Evolutionary conservation across 2,113 vertebrate genomes (phyloP), one percentile per base, ranked within the genome.

Genomic region (Cyrtonyx montezumae): DNA sequence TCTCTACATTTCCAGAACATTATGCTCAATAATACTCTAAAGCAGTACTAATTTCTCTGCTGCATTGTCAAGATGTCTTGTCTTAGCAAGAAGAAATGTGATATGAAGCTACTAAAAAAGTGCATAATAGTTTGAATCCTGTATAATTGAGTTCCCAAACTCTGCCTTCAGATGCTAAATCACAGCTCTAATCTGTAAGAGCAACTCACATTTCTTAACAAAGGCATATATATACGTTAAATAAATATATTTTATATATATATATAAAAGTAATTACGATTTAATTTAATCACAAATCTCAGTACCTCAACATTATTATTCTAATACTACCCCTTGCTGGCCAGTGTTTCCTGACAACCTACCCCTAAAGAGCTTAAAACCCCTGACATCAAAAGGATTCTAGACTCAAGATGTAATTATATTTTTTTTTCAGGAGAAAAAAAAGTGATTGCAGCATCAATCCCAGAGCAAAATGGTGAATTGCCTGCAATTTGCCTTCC

Each of bases 201-300:
- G 56, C 42, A 80, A 34, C 45, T 68, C 25, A 55, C 22, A 51
- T 63, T 92, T 91, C 90, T 90, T 73, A 86, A 79, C 42, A 94
- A 87, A 94, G 94, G 25, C 25, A 51, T 16, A 53, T 9, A 53
- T 3, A 28, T 28, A 94, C n/a, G n/a, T n/a, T n/a, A n/a, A n/a
- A 77, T 86, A 37, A 37, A 37, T 37, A 37, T 37, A n/a, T n/a
- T n/a, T n/a, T n/a, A 9, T 37, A 37, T 37, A 37, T 37, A 37
- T 37, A 37, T 37, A 9, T 37, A 8, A 8, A 37, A 37, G 79
- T 82, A 73, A 40, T 90, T 84, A 42, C 8, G 86, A 30, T 58
- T 91, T 90, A 90, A 91, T 94, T 91, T 58, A 77, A 76, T 91
- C 82, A 84, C 61, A 94, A 88, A 94, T 86, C 73, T 90, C 88